Evolutionary conservation across 2,888 invertebrate species (phyloP).

Genomic region (Phortica okadai): DNA sequence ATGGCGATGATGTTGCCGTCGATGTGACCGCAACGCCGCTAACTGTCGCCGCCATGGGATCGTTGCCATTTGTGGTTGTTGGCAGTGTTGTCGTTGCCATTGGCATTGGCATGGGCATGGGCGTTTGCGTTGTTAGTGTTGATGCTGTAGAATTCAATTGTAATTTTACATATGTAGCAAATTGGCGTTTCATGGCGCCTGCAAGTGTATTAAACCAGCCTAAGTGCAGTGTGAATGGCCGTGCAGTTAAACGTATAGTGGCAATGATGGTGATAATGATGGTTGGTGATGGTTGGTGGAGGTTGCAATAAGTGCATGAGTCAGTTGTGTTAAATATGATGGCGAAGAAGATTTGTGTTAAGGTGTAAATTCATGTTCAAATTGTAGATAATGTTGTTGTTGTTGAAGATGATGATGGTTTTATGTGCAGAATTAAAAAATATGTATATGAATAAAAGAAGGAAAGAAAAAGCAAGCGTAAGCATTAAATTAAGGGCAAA

Average conservation of each 20-base stretch:
- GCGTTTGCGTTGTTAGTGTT: conserved; percentile 35
- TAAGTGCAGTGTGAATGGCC: conserved; percentile 43
- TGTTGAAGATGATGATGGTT: conserved; percentile 24
- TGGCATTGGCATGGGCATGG: neutral
- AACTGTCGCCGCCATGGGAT: neutral
- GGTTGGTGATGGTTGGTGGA: conserved; percentile 26
- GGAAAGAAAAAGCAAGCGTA: conserved; percentile 37
- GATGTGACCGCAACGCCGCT: neutral
- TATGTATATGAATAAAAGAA: conserved; percentile 11
- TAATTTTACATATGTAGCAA: conserved; percentile 89
- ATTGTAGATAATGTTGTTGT: conserved; percentile 41
- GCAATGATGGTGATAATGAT: conserved; percentile 34
- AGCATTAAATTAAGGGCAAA: neutral
- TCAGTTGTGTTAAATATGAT: neutral
- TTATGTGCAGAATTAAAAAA: conserved; percentile 49
- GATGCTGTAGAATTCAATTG: conserved; percentile 78
- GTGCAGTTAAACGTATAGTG: conserved; percentile 8
- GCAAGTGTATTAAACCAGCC: conserved; percentile 84
- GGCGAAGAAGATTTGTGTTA: conserved; percentile 36
- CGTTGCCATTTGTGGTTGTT: conserved; percentile 26
- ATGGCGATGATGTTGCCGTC: neutral
- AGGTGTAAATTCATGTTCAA: conserved; percentile 40
- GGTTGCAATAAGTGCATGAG: conserved; percentile 31
- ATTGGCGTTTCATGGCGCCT: conserved; percentile 86
- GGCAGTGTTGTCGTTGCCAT: conserved; percentile 12